Conservation (phyloP, 1,140 invertebrate genomes). For the Drosophila sp. region DNA sequence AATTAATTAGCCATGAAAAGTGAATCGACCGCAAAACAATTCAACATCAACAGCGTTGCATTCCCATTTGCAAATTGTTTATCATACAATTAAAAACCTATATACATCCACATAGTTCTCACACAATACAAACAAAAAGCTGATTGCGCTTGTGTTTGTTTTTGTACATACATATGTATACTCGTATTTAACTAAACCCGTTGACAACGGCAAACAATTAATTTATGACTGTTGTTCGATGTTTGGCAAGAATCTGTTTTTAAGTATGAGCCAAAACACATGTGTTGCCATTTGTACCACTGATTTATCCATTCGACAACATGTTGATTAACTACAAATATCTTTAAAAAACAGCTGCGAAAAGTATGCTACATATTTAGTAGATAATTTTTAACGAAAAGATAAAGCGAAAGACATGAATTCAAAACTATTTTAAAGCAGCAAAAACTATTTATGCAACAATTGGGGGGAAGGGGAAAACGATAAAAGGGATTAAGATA, state of each 20-base stretch:
- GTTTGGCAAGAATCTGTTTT: slow-evolving; percentile 37
- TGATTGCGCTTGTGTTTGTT: background rate
- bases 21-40: slow-evolving; percentile 78
- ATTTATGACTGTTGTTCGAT: slow-evolving; percentile 48
- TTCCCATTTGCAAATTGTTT: slow-evolving; percentile 62
- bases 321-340: slow-evolving; percentile 35
- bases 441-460: too few species aligned
- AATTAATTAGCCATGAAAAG: slow-evolving; percentile 82
- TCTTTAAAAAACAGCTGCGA: slow-evolving; percentile 19
- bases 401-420: too few species aligned
- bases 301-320: slow-evolving; percentile 59
- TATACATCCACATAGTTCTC: background rate
- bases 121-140: background rate
- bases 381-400: background rate
- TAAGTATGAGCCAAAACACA: slow-evolving; percentile 54
- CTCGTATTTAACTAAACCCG: slow-evolving; percentile 13
- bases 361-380: slow-evolving; percentile 21
- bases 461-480: too few species aligned
- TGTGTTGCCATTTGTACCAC: slow-evolving; percentile 61
- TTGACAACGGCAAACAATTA: slow-evolving; percentile 21
- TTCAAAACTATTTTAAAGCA: too few species aligned
- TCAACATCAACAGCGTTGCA: slow-evolving; percentile 52
- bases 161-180: background rate
- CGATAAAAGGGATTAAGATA: too few species aligned
- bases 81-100: slow-evolving; percentile 49